Evolutionary conservation across 2,797 vertebrate genomes (phyloP), one percentile per base, ranked within the genome.

Genomic region (Arrhamphus sclerolepis): DNA sequence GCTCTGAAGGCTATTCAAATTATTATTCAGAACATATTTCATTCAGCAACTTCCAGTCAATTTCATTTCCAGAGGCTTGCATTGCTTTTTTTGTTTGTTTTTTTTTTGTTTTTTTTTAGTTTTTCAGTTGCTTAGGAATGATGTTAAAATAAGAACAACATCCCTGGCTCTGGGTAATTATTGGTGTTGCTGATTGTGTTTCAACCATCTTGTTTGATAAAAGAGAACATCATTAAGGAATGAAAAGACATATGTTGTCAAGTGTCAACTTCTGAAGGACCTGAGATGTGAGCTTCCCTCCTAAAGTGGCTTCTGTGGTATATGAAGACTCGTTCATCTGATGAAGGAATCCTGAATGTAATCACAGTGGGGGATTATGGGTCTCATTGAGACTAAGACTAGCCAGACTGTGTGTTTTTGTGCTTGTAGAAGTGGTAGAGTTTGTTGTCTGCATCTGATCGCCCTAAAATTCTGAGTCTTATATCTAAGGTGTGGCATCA

Each of bases 331-430:
- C 69, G n/a, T n/a, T n/a, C n/a, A n/a, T 78, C 22, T 49, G 58
- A 77, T 59, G 61, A 63, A 54, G 28, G 57, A n/a, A n/a, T n/a
- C n/a, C n/a, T n/a, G n/a, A 81, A 83, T 83, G 77, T 69, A 86
- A 91, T 89, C 86, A 89, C 72, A 74, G 71, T 62, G 11, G 55
- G 75, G 79, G 85, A 87, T 89, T 86, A 86, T 19, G 66, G 71
- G 75, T 64, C 69, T 55, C 46, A 71, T 80, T 78, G 68, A 66
- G 76, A 78, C 66, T 65, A 78, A 79, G 72, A 87, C 75, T 80
- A 72, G 77, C 66, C 80, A 78, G 83, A 77, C 77, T 77, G 55
- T 75, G 59, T 68, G 66, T 82, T 63, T 74, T 70, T 63, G 78
- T 38, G 69, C 63, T 64, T 77, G 68, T 67, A 52, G 56, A 77